phyloP scores from a whole-genome alignment of 1,140 invertebrate genomes.

The Archivesica marissinica region DNA sequence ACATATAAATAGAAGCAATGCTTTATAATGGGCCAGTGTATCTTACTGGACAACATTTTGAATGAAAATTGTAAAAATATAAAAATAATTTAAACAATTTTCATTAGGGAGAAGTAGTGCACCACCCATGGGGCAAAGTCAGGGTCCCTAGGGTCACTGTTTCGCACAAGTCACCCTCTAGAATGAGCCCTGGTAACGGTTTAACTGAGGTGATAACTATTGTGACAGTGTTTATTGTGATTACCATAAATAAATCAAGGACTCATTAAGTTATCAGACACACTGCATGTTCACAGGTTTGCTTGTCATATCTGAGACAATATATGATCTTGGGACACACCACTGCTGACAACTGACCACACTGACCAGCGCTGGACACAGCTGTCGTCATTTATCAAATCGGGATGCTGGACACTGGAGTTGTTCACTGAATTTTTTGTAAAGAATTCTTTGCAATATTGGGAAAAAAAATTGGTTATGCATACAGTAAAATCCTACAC shows the following conservation, averaged over 20 bases:
- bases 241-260: slow-evolving; percentile 12
- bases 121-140: too few relatives aligned
- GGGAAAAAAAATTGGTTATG: background rate
- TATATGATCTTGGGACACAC: background rate
- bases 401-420: background rate
- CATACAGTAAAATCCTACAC: too few relatives aligned
- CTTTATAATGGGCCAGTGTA: too few relatives aligned
- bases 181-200: too few relatives aligned
- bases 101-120: too few relatives aligned
- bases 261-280: slow-evolving; percentile 6
- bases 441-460: background rate
- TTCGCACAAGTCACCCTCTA: too few relatives aligned
- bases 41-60: too few relatives aligned
- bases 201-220: background rate
- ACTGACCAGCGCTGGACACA: background rate
- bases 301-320: slow-evolving; percentile 17
- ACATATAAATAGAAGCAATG: too few relatives aligned
- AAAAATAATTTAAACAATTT: too few relatives aligned
- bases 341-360: slow-evolving; percentile 4
- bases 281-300: background rate
- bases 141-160: too few relatives aligned
- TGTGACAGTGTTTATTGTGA: background rate
- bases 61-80: too few relatives aligned
- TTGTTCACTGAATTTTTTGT: background rate
- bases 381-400: slow-evolving; percentile 14